Evolutionary conservation across 2,888 invertebrate species (phyloP), one percentile per base, ranked within the genome.

Genomic region (Selenia dentaria): DNA sequence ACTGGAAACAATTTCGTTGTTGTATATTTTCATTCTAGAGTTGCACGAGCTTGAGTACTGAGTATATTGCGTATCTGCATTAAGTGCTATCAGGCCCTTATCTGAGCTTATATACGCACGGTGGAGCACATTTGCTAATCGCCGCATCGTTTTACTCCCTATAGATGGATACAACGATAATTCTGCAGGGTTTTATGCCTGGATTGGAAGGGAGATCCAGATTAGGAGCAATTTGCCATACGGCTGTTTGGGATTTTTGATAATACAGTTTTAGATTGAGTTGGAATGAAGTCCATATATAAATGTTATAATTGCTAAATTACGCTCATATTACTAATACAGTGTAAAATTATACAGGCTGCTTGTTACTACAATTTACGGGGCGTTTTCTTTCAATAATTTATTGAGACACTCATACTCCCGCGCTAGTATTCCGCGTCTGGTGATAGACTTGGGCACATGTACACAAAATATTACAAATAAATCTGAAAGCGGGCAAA

Each of bases 221-320:
- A 85, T 84, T 83, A 76, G 66, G 62, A 69, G 68, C 79, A 87
- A 86, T 86, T 86, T 82, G 83, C 79, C 79, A 78, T 76, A 67
- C 49, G 53, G 51, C 25, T 35, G 47, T 49, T 51, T 36, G 50
- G 32, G 46, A 57, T 57, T 39, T 53, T 54, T 55, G 46, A 47
- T 57, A 43, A 43, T 32, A 36, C 34, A 18, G 36, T 42, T 47
- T 51, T 54, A 50, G 29, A 39, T 29, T 28, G 25, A 31, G 29
- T 28, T 24, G 18, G 16, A 32, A 11, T 33, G 11, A 12, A 2
- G 22, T 11, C 6, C 11, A 1, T 22, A 8, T 2, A 22, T 22
- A 16, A n/a, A n/a, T n/a, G n/a, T n/a, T n/a, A n/a, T n/a, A n/a
- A n/a, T n/a, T n/a, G n/a, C n/a, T n/a, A n/a, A n/a, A n/a, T n/a